phyloP scores from a whole-genome alignment of 2,113 vertebrate species.

The Glaucomys volans region DNA sequence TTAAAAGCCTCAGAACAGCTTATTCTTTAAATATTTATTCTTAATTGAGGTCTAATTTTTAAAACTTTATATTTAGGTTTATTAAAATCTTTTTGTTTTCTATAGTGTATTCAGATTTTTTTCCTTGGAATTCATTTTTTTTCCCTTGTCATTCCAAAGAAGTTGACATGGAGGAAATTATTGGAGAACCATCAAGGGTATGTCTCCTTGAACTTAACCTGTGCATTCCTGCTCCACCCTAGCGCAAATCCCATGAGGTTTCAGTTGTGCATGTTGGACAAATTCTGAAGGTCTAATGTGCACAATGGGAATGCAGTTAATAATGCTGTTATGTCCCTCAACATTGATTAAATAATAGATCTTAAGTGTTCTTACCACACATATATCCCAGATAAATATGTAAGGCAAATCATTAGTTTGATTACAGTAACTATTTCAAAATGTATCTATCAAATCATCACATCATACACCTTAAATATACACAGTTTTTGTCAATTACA shows the following conservation, averaged over 20 bases:
- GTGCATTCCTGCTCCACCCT: not conserved
- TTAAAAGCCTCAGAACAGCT: not conserved
- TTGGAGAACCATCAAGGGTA: not conserved
- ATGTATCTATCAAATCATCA: not conserved
- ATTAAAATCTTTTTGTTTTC: slow-evolving; percentile 48
- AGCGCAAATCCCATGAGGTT: not conserved
- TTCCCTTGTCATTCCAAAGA: not conserved
- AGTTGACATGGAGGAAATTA: not conserved
- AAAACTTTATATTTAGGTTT: slow-evolving; percentile 38
- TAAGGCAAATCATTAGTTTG: not conserved
- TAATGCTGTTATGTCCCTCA: not conserved
- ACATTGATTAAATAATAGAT: not conserved
- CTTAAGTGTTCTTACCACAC: not conserved
- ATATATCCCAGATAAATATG: not conserved
- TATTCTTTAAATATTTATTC: slow-evolving; percentile 60
- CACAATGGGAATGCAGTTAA: not conserved
- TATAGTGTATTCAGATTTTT: slow-evolving; percentile 23
- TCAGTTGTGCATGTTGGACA: not conserved
- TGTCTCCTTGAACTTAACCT: not conserved
- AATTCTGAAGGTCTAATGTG: not conserved
- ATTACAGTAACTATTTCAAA: not conserved
- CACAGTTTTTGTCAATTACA: not conserved
- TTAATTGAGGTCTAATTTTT: slow-evolving; percentile 39
- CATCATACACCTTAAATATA: not conserved
- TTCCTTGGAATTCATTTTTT: not conserved